Percentiles rank a stretch among this genome's conserved stretches.
Conservation (phyloP, 2,797 vertebrate species). For the Lacerta viridis region DNA sequence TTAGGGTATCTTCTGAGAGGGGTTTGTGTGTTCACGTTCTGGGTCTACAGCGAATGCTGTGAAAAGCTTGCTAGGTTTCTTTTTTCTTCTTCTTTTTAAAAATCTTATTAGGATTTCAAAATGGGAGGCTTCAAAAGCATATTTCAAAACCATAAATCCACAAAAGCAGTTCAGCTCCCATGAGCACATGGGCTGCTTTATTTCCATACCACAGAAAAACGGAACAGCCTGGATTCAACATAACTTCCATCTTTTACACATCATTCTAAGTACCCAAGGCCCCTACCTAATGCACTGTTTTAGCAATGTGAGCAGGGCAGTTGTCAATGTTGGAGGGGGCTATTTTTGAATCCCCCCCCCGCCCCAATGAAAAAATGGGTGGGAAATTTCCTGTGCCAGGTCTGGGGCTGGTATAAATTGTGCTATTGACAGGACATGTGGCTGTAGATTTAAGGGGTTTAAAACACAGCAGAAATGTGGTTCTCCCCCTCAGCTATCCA, state of each 20-base stretch:
- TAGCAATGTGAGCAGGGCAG: background rate
- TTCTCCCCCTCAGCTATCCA: background rate
- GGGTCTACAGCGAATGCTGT: background rate
- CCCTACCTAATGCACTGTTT: background rate
- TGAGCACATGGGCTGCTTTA: background rate
- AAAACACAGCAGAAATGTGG: background rate
- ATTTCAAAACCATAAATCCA: background rate
- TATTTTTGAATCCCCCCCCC: background rate
- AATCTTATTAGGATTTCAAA: background rate
- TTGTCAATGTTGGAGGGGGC: background rate
- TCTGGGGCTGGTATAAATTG: background rate
- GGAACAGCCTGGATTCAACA: background rate
- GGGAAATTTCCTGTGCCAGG: background rate
- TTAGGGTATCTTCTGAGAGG: background rate
- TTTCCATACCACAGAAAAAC: background rate
- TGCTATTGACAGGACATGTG: background rate
- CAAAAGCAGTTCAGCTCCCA: background rate
- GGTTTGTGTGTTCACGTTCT: background rate
- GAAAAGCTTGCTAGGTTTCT: background rate
- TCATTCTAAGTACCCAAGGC: background rate
- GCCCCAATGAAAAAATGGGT: background rate
- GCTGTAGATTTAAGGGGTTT: background rate
- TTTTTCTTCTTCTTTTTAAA: background rate
- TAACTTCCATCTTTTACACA: background rate
- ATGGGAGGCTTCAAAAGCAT: slow-evolving; percentile 1